Base-by-base conservation (phyloP, 2,797 vertebrate species). In the Micromesistius poutassou region DNA sequence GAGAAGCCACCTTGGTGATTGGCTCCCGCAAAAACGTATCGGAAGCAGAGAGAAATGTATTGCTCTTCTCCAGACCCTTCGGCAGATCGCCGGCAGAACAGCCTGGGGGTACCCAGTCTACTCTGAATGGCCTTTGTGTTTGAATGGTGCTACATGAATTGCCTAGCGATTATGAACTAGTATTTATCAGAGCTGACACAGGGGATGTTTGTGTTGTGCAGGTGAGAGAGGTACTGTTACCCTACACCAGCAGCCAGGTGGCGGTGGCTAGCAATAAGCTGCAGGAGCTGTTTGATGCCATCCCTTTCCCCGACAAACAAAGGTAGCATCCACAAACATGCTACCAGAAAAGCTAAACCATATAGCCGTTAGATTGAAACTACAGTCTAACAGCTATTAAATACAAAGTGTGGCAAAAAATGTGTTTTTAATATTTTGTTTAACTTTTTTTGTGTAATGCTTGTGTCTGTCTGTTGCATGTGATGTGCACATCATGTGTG, bases 281-380 rank as follows among this genome's bases (percentile, higher is more conserved):
- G 73, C 75, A 89, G 1, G 78, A 76, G 4, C 74, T 94, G 50
- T 94, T 90, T 82, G 77, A 82, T 76, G 90, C 90, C 73, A 93
- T 94, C 71, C 81, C 90, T 1, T 94, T 91, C 78, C 83, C 91
- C 71, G 93, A 94, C 0, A 94, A 94, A 88, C 81, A 92, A 68
- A 92, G 93, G 93, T 94, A 86, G 84, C 1, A 6, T n/a, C 12
- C 28, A 72, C 74, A 74, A 19, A 22, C 9, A 12, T 68, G 62
- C 25, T 4, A 10, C 10, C 55, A 66, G n/a, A 5, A 4, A 62
- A 62, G 50, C 50, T 62, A n/a, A 62, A 22, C 50, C 42, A 62
- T 62, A n/a, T 62, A 50, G 42, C 16, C 22, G 0, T 66, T 66
- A 66, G 50, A 62, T 62, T 62, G 50, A 62, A 25, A 28, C 55